Evolutionary conservation across 2,888 invertebrate genomes (phyloP).

Genomic region (Biston stratarius): DNA sequence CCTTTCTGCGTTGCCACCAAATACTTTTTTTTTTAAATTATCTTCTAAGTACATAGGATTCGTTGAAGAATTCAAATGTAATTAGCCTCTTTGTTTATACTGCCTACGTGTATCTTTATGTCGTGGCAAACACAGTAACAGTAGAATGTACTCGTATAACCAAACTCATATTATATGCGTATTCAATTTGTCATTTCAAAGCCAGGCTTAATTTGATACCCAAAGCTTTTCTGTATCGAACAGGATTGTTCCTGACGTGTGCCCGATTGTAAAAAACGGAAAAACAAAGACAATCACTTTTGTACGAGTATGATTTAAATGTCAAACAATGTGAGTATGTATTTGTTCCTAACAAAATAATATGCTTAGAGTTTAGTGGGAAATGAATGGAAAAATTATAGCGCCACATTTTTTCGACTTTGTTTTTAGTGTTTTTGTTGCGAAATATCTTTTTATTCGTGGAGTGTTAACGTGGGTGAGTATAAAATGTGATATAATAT

Average conservation of each 20-base stretch:
- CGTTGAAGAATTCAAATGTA: background rate
- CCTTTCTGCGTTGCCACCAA: too few species aligned
- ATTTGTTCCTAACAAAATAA: too few species aligned
- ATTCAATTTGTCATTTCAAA: slow-evolving; percentile 47
- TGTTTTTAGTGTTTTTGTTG: too few species aligned
- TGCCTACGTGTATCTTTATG: background rate
- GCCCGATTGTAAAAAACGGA: slow-evolving; percentile 36
- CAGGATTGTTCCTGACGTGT: slow-evolving; percentile 43
- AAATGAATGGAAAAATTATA: too few species aligned
- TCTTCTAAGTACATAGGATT: too few species aligned
- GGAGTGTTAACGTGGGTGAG: too few species aligned
- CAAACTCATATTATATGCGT: slow-evolving; percentile 38
- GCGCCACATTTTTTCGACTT: too few species aligned
- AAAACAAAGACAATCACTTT: slow-evolving; percentile 27
- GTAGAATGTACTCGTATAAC: slow-evolving; percentile 29
- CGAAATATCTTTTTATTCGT: too few species aligned
- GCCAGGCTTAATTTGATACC: slow-evolving; percentile 46
- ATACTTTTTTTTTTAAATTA: too few species aligned
- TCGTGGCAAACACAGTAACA: slow-evolving; percentile 3
- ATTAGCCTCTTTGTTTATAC: slow-evolving; percentile 11
- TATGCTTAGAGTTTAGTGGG: too few species aligned
- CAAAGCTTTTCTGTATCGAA: slow-evolving; percentile 42
- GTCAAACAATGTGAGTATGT: background rate
- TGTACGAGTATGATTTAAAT: slow-evolving; percentile 16
- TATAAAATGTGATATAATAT: too few species aligned